Base-by-base conservation (phyloP, 2,113 vertebrate genomes). In the Chionodraco myersi region DNA sequence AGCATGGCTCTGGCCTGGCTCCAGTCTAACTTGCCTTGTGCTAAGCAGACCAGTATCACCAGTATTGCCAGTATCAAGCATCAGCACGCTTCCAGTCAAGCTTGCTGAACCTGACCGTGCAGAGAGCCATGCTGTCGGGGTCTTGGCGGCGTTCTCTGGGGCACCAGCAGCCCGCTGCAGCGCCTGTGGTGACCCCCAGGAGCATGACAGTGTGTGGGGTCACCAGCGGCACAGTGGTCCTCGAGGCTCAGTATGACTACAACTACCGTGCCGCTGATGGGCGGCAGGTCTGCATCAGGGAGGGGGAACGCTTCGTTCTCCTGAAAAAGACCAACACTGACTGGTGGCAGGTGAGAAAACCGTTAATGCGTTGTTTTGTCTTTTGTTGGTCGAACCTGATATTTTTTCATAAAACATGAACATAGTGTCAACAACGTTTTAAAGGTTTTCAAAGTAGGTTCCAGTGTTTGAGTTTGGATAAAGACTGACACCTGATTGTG, bases 241-340 rank as follows among this genome's bases (percentile, higher is more conserved):
- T 98, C 4, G 95, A 94, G 49, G 95, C 95, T 45, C 96, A 96
- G 83, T 96, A 96, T 52, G 94, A 95, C 90, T 97, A 97, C 80
- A 90, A 91, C 54, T 98, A 97, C 67, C 91, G 93, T 0, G 94
- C 93, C 0, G 86, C 94, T 52, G 96, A 98, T 8, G 97, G 97
- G 7, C 93, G 76, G 15, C 93, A 91, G 23, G 94, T 98, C 51
- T 95, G 93, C 89, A 96, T 98, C 71, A 88, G 91, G 1, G 96
- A 97, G 85, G 97, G 97, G 0, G 97, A 98, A 52, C 92, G 93
- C 7, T 97, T 98, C 70, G 83, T 96, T 71, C 94, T 98, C n/a
- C 92, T 98, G 76, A 95, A 91, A 76, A 98, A 97, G 87, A 94
- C 96, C 61, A 98, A 96, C 10, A 73, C 88, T 6, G 97, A 97